These are phyloP conservation scores for Sebastiscus tertius DNA, from an alignment of 2,797 vertebrate genomes.

Conservation along the genomic window DNA sequence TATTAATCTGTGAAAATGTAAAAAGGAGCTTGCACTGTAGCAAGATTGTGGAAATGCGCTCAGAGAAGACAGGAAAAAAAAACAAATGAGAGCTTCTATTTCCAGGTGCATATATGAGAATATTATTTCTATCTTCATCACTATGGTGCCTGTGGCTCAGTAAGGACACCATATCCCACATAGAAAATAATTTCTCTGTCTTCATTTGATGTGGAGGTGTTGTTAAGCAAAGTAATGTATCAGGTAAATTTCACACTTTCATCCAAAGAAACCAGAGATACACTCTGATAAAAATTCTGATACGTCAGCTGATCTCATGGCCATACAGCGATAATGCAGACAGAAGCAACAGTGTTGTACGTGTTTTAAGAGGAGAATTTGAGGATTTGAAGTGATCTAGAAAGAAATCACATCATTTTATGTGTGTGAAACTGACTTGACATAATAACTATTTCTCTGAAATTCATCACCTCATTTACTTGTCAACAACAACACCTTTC, in stretches of 20 bases:
- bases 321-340: background rate
- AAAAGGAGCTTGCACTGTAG: background rate
- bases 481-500: slow-evolving; percentile 16
- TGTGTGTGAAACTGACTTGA: background rate
- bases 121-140: slow-evolving; percentile 52
- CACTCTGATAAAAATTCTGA: background rate
- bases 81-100: slow-evolving; percentile 27
- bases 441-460: background rate
- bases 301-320: slow-evolving; percentile 13
- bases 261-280: slow-evolving; percentile 7
- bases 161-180: slow-evolving; percentile 9
- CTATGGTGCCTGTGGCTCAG: slow-evolving; percentile 44
- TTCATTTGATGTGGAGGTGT: slow-evolving; percentile 36
- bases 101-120: slow-evolving; percentile 30
- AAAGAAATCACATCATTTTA: background rate
- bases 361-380: background rate
- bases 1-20: slow-evolving; percentile 10
- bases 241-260: slow-evolving; percentile 42
- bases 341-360: background rate
- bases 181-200: slow-evolving; percentile 35
- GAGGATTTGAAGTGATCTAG: background rate
- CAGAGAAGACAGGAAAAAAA: background rate
- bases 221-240: slow-evolving; percentile 26
- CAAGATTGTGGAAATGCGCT: slow-evolving; percentile 6
- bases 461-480: slow-evolving; percentile 15